phyloP scores from a whole-genome alignment of 1,140 invertebrate species.

The Brachionus manjavacas region DNA sequence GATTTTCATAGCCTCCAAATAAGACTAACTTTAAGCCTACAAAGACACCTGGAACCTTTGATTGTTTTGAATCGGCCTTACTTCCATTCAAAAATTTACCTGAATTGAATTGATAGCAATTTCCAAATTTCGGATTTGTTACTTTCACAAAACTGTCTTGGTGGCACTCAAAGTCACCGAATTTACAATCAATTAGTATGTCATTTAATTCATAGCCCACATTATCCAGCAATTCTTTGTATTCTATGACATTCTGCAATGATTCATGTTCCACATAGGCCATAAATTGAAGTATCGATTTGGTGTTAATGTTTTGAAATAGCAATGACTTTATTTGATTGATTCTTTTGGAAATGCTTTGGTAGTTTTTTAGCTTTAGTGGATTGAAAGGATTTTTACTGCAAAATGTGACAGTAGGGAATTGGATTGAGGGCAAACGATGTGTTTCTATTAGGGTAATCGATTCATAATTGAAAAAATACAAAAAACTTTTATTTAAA shows the following conservation, averaged over 20 bases:
- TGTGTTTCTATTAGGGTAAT: neutral
- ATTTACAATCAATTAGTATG: neutral
- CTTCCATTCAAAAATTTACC: neutral
- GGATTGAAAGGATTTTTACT: constrained; percentile 4
- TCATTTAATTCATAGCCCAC: neutral
- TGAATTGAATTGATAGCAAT: neutral
- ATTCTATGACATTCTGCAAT: neutral
- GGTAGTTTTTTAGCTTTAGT: neutral
- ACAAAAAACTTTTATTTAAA: neutral
- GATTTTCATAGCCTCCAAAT: neutral
- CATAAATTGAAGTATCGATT: neutral
- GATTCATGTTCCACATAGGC: neutral
- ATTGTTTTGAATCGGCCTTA: neutral
- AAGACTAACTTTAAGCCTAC: neutral
- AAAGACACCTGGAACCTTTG: neutral
- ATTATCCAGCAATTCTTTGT: neutral
- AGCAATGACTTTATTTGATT: neutral
- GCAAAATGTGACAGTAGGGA: neutral
- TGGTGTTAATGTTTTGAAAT: neutral
- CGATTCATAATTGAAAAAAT: neutral
- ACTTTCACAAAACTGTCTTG: neutral
- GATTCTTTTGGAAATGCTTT: neutral
- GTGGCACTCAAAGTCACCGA: neutral
- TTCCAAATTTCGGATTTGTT: neutral
- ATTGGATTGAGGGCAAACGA: neutral